A percentile compares a stretch with the other conserved stretches of the same genome.
Conservation (phyloP, 2,888 invertebrate genomes). For the Rhagium mordax region DNA sequence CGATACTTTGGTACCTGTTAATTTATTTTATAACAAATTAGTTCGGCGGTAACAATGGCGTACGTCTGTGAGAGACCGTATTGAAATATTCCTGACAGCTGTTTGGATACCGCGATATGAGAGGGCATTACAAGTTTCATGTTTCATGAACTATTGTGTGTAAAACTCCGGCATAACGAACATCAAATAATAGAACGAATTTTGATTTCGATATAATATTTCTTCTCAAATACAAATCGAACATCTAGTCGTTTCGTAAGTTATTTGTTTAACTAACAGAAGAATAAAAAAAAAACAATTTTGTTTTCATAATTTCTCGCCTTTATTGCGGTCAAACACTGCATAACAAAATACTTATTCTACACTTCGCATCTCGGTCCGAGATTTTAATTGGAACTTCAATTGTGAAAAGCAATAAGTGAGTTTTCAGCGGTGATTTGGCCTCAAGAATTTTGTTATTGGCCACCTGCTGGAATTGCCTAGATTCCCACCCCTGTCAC, state of each 20-base stretch:
- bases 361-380: background rate
- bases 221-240: too few relatives aligned
- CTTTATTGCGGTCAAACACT: too few relatives aligned
- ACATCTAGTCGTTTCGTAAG: too few relatives aligned
- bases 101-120: background rate
- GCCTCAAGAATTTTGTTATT: constrained; percentile 14
- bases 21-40: background rate
- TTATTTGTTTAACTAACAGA: too few relatives aligned
- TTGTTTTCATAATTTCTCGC: too few relatives aligned
- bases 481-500: background rate
- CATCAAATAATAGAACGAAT: background rate
- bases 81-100: background rate
- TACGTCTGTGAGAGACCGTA: background rate
- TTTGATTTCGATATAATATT: too few relatives aligned
- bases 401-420: constrained; percentile 6
- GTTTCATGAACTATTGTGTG: background rate
- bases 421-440: constrained; percentile 2
- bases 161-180: background rate
- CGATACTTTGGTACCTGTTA: background rate
- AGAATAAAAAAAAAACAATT: too few relatives aligned
- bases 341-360: background rate
- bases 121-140: background rate
- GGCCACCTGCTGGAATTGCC: constrained; percentile 8
- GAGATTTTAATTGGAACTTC: background rate
- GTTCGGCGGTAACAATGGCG: background rate